These are phyloP conservation scores for Colinus virginianus DNA, from an alignment of 2,113 vertebrate genomes.

Conservation along the genomic window DNA sequence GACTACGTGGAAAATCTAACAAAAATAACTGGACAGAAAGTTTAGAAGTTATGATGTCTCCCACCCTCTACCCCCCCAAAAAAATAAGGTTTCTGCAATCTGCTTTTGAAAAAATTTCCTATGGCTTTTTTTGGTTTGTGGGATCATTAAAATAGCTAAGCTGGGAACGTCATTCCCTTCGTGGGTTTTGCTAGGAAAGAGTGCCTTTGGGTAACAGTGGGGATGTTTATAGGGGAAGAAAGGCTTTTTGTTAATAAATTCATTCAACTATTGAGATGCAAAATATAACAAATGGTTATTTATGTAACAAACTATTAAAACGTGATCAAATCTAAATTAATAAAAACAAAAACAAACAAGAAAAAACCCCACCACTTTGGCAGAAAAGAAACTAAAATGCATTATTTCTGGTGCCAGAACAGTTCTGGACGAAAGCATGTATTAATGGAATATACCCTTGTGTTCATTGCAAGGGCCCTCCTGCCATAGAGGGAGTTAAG, in stretches of 20 bases:
- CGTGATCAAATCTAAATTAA: neutral
- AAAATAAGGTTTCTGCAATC: slow-evolving; percentile 1
- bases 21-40: neutral
- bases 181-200: slow-evolving; percentile 55
- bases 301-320: neutral
- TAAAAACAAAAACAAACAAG: neutral
- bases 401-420: neutral
- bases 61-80: too few species aligned
- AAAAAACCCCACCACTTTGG: neutral
- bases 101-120: slow-evolving; percentile 43
- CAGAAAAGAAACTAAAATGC: neutral
- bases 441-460: neutral
- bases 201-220: slow-evolving; percentile 41
- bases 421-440: neutral
- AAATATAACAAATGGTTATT: slow-evolving; percentile 19
- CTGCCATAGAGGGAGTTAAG: neutral
- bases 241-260: slow-evolving; percentile 21
- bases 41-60: neutral
- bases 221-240: neutral
- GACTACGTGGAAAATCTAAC: neutral
- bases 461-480: neutral
- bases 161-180: slow-evolving; percentile 25
- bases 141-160: slow-evolving; percentile 69
- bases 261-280: slow-evolving; percentile 32
- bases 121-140: slow-evolving; percentile 54